Evolutionary conservation across 2,888 invertebrate species (phyloP), one percentile per base, ranked within the genome.

Genomic region (Nineta flava): DNA sequence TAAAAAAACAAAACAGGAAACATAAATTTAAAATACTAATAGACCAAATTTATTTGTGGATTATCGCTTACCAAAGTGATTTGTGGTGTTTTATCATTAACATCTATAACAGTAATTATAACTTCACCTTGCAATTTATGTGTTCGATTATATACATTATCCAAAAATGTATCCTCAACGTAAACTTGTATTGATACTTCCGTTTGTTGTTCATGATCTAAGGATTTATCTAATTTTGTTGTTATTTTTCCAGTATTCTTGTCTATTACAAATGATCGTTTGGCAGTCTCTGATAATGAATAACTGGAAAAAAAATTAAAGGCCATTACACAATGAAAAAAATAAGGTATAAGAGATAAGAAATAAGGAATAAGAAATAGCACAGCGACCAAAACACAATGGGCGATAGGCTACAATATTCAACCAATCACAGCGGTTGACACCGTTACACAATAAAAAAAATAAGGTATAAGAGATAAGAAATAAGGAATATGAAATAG

Each of bases 31-130:
- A n/a, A n/a, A n/a, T n/a, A 4, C 13, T 35, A n/a, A 4, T 3
- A 35, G 3, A 35, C 10, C 13, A 42, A 43, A 44, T 9, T 13
- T 44, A n/a, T n/a, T n/a, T 21, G 5, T 44, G 13, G 6, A 19
- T 17, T 10, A 46, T 32, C 52, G 57, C 67, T 68, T 65, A 80
- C 81, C 70, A 79, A 62, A 51, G 68, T 63, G 12, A 86, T 71
- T 40, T 69, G 71, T 0, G 87, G 87, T 0, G 77, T 73, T 50
- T 81, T 81, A 61, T 87, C 84, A 63, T 87, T 86, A 42, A 84
- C 74, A 63, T 87, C 86, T 6, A 65, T 57, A 0, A 87, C 69
- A 48, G 71, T 68, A 34, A 87, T 76, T 19, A 70, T 71, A 9
- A 82, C 59, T 55, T 77, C 74, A 1, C 74, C 66, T 9, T 71